Evolutionary conservation across 2,113 vertebrate genomes (phyloP), one percentile per base, ranked within the genome.

Genomic region (Perca flavescens): DNA sequence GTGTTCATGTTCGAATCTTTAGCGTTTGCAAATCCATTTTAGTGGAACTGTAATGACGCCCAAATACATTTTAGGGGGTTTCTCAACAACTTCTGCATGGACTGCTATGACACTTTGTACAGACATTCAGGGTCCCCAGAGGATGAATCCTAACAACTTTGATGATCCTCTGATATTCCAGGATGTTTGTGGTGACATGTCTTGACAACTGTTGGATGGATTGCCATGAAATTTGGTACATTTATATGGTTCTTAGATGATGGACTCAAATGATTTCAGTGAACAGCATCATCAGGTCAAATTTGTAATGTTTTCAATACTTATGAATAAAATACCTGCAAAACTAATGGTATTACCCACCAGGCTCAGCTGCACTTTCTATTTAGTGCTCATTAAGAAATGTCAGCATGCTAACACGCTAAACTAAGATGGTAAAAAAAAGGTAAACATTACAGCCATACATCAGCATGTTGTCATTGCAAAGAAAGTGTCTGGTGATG

Each of bases 401-500:
- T 31, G 31, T 31, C 5, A 34, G 34, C 34, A 34, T 34, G 34
- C 34, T 34, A 34, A 34, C 34, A 40, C 40, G 2, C 40, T 40
- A 40, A 40, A 10, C 40, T 40, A 40, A 40, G 9, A 40, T 43
- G 9, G 40, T 43, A 43, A 43, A 43, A 43, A 43, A 43, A 43
- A 43, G 2, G 10, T 43, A 43, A 43, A 43, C 10, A 43, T 11
- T 3, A 10, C 40, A 43, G 11, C 40, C 40, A 43, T 43, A 11
- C 9, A 43, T 2, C 40, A 43, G 40, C 40, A 43, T 43, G 34
- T 34, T 34, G 34, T 34, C 34, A 43, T 11, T 11, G 67, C 25
- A 68, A 76, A 76, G 57, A 65, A 52, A 40, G 31, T 73, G 12
- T 58, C 19, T 73, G 72, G 16, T 25, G 52, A 62, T 69, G 56